Evolutionary conservation across 1,140 invertebrate species (phyloP), one percentile per base, ranked within the genome.

Genomic region (Apis cerana): DNA sequence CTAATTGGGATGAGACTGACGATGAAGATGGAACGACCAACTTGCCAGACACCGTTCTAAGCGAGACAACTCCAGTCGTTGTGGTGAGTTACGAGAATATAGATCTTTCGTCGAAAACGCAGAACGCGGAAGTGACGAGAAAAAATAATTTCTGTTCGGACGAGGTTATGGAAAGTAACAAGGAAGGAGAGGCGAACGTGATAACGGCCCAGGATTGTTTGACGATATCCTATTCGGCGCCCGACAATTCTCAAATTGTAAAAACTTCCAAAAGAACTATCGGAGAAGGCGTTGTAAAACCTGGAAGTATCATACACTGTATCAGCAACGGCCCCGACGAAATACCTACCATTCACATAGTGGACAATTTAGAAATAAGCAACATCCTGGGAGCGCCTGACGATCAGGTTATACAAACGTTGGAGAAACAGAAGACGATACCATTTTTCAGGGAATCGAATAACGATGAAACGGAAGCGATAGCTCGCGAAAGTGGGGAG

Each of bases 1-100:
- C 93, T 0, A 94, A 89, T 54, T 94, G 94, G 94, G 93, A 94
- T 59, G 94, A 94, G 50, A 92, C 92, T 0, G 93, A 94, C 61
- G 94, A 94, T 4, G 94, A 94, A 62, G 94, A 94, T 12, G 91
- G 88, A 21, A 72, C 85, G 52, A 64, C 81, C 0, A 92, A 85
- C 58, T 56, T 91, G 11, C 76, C 86, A 1, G 80, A 86, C 61
- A 78, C 90, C 19, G 77, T 85, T 50, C 52, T 90, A 19, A 91
- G 74, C 9, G 88, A 91, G 27, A 89, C 74, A 21, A 88, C 76
- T 1, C 87, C 92, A 7, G 87, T 93, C 0, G 88, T 91, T 2
- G 89, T 92, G 2, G 90, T 90, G 1, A 88, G 91, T 21, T 89
- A 92, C 33, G 88, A 90, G 9, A 91, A 92, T 19, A 65, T 92